Evolutionary conservation across 2,797 vertebrate genomes (phyloP), one percentile per base, ranked within the genome.

Genomic region (Podarcis siculus): DNA sequence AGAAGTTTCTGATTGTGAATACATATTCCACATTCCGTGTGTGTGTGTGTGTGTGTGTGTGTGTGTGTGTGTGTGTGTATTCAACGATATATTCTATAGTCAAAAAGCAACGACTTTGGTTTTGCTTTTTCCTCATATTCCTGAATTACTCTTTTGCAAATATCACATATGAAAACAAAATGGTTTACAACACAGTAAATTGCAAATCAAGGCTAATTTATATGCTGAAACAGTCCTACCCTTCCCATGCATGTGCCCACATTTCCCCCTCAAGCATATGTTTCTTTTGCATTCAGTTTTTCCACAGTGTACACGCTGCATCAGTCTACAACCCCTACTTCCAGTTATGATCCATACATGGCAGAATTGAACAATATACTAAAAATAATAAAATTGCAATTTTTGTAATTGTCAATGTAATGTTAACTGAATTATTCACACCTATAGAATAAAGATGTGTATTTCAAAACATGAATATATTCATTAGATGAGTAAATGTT

Each of bases 381-480:
- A 87, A 64, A 81, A 75, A 42, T 87, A 92, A 32, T 86, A 93
- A 95, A 93, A 27, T 58, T 82, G 71, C 90, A 6, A 85, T 64
- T 79, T 88, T 79, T 37, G 1, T 72, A 32, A 72, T 9, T 37
- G 25, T 30, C 84, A 55, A 30, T 92, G 90, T 76, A 58, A 55
- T 78, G 93, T 73, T 42, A 94, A 90, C 85, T 42, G 32, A 80
- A 73, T 95, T 96, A 93, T 94, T 95, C 89, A 94, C 69, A 90
- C 79, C 90, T 88, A 66, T 35, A 84, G 91, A 91, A 87, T 87
- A 89, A 91, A 94, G 90, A 93, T 85, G 84, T 55, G 35, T 87
- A 81, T 86, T 94, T 94, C 86, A 89, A 95, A 95, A 91, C 82
- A 94, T 73, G 91, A 93, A 77, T 6, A 91, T 69, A 92, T 92